Conservation (phyloP, 2,797 vertebrate species). For the Vespertilio murinus region DNA sequence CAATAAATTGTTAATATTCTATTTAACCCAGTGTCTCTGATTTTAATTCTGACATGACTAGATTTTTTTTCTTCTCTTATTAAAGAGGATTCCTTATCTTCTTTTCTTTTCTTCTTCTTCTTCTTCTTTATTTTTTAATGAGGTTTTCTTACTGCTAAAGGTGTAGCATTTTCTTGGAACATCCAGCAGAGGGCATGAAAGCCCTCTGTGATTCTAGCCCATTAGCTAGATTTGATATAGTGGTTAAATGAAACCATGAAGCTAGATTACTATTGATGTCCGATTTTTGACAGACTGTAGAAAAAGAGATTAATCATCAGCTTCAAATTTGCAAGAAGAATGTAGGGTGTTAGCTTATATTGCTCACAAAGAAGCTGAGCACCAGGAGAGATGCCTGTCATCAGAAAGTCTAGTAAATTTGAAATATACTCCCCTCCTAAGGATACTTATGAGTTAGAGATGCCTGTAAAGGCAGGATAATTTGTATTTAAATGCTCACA, state of each 20-base stretch:
- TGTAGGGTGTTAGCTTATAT: neutral
- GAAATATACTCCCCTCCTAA: neutral
- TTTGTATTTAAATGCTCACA: fast-evolving
- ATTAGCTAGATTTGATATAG: conserved; percentile 5
- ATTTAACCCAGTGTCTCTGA: neutral
- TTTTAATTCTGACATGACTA: conserved; percentile 14
- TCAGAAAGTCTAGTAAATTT: neutral
- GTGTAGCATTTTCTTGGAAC: conserved; percentile 35
- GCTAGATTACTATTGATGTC: neutral
- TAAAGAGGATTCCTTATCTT: neutral
- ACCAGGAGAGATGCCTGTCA: neutral
- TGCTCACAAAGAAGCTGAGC: neutral
- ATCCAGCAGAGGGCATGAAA: conserved; percentile 75
- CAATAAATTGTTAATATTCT: neutral
- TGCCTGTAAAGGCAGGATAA: neutral
- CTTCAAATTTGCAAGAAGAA: neutral
- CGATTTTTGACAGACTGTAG: neutral
- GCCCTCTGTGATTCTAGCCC: neutral
- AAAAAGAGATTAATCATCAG: neutral
- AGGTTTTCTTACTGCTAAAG: neutral
- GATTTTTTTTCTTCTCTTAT: neutral
- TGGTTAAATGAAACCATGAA: neutral
- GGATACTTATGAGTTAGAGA: neutral
- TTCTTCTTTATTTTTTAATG: neutral
- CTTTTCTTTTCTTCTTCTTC: conserved; percentile 19